Evolutionary conservation across 1,140 invertebrate species (phyloP).

Genomic region (Reticulitermes speratus): DNA sequence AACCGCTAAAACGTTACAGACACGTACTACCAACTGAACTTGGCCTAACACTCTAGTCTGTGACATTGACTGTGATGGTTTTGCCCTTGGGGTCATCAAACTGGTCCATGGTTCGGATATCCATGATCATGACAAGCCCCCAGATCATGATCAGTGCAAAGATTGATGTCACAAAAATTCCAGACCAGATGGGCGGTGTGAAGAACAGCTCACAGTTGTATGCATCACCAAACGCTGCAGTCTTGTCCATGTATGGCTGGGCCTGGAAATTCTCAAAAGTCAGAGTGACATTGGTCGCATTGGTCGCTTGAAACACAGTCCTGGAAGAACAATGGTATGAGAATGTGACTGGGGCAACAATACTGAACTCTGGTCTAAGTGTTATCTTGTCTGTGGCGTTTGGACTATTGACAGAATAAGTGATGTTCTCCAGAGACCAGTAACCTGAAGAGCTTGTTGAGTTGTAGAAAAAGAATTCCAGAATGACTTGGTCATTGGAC

Average conservation of each 20-base stretch:
- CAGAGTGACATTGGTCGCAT: neutral
- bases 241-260: slow-evolving; percentile 43
- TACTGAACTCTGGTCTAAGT: neutral
- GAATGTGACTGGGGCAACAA: slow-evolving; percentile 48
- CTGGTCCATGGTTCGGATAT: slow-evolving; percentile 94
- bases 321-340: slow-evolving; percentile 54
- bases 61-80: slow-evolving; percentile 78
- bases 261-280: slow-evolving; percentile 43
- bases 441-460: neutral
- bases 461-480: neutral
- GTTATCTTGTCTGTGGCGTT: too few species aligned
- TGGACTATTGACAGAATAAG: neutral
- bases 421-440: neutral
- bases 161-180: slow-evolving; percentile 79
- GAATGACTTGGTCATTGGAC: neutral
- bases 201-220: slow-evolving; percentile 91
- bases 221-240: slow-evolving; percentile 61
- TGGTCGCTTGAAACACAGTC: slow-evolving; percentile 31
- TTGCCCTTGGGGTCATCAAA: slow-evolving; percentile 99
- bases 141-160: slow-evolving; percentile 78
- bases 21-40: neutral
- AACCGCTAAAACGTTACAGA: neutral
- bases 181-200: slow-evolving; percentile 85
- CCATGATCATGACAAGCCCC: slow-evolving; percentile 90
- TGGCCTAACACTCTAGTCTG: slow-evolving; percentile 58